These are phyloP conservation scores for Triops cancriformis DNA, from an alignment of 1,140 invertebrate genomes.

Conservation along the genomic window DNA sequence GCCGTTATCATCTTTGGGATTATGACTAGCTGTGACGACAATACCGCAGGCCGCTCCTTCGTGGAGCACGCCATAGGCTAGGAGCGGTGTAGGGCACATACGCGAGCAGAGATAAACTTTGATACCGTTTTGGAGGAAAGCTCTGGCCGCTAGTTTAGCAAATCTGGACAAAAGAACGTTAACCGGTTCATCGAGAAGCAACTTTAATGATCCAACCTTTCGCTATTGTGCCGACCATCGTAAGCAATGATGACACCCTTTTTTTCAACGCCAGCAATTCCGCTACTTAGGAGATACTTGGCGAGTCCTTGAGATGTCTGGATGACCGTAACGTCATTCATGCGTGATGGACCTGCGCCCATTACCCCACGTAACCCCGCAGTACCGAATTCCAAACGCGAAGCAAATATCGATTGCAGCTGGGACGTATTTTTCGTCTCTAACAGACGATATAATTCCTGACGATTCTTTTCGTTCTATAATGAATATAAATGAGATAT, in stretches of 20 bases:
- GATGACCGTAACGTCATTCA: slow-evolving; percentile 96
- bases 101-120: slow-evolving; percentile 73
- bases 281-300: slow-evolving; percentile 58
- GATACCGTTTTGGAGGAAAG: slow-evolving; percentile 68
- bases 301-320: slow-evolving; percentile 91
- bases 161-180: slow-evolving; percentile 54
- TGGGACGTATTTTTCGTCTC: slow-evolving; percentile 43
- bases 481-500: slow-evolving; percentile 25
- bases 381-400: slow-evolving; percentile 74
- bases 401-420: slow-evolving; percentile 50
- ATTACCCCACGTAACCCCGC: slow-evolving; percentile 84
- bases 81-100: slow-evolving; percentile 84
- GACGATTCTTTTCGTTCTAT: slow-evolving; percentile 44
- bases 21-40: slow-evolving; percentile 98
- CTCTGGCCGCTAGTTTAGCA: slow-evolving; percentile 75
- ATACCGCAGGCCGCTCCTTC: slow-evolving; percentile 69
- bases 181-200: neutral
- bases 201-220: slow-evolving; percentile 49
- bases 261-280: slow-evolving; percentile 42
- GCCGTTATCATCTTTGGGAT: slow-evolving; percentile 98
- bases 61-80: slow-evolving; percentile 68
- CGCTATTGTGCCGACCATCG: slow-evolving; percentile 90
- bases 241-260: slow-evolving; percentile 83
- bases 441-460: slow-evolving; percentile 48
- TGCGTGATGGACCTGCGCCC: slow-evolving; percentile 81